A percentile compares a stretch with the other conserved stretches of the same genome.
phyloP scores from a whole-genome alignment of 2,113 vertebrate genomes.

The Percina caprodes region DNA sequence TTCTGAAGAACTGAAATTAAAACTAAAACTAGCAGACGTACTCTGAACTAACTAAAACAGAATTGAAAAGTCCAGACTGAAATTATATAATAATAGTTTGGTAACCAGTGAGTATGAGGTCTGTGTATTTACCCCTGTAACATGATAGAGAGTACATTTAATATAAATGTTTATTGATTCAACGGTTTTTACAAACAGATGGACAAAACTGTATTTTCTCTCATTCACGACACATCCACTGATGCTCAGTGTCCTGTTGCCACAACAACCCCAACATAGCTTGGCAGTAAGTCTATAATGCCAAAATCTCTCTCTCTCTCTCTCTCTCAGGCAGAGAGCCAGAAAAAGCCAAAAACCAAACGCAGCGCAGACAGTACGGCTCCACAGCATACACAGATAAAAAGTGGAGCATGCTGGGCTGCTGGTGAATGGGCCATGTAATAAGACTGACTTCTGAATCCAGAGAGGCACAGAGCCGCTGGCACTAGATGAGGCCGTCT shows the following conservation, averaged over 20 bases:
- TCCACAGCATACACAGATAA: slow-evolving; percentile 74
- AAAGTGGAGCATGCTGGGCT: slow-evolving; percentile 58
- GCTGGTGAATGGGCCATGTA: slow-evolving; percentile 67
- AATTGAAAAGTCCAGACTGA: no score
- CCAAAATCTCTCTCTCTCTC: slow-evolving; percentile 13
- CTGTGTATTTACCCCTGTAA: background rate
- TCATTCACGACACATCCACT: slow-evolving; percentile 45
- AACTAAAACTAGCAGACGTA: no score
- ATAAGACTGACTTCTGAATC: slow-evolving; percentile 62
- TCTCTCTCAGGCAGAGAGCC: slow-evolving; percentile 52
- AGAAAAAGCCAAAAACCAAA: slow-evolving; percentile 58
- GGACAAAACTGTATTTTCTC: slow-evolving; percentile 24
- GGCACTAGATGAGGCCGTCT: slow-evolving; percentile 51
- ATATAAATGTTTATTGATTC: background rate
- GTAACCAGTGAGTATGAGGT: background rate
- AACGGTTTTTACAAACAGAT: slow-evolving; percentile 10
- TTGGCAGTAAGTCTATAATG: slow-evolving; percentile 47
- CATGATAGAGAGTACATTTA: background rate
- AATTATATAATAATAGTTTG: background rate
- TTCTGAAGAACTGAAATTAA: no score
- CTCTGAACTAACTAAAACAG: no score
- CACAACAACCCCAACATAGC: slow-evolving; percentile 68
- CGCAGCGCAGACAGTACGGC: slow-evolving; percentile 84
- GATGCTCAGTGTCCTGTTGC: slow-evolving; percentile 59
- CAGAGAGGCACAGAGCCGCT: slow-evolving; percentile 35